phyloP scores from a whole-genome alignment of 2,888 invertebrate species.

The Sylvicola fuscatus region DNA sequence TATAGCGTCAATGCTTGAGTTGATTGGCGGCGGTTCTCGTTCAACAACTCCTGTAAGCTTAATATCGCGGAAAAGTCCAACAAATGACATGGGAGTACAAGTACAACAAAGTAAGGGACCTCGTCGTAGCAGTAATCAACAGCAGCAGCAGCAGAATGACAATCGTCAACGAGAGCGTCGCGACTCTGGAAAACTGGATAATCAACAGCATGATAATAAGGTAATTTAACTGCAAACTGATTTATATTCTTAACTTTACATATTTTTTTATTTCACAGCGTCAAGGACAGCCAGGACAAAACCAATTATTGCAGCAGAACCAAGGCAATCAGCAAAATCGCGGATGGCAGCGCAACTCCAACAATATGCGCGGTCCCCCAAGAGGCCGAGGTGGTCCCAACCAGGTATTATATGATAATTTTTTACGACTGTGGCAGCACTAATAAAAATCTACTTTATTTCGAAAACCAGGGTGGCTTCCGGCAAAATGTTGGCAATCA shows the following conservation, averaged over 20 bases:
- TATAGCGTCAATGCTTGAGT: slow-evolving; percentile 24
- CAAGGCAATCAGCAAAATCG: slow-evolving; percentile 15
- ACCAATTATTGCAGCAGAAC: slow-evolving; percentile 16
- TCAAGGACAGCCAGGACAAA: background rate
- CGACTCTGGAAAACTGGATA: slow-evolving; percentile 21
- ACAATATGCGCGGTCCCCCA: slow-evolving; percentile 22
- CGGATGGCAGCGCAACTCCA: slow-evolving; percentile 21
- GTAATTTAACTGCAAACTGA: slow-evolving; percentile 4
- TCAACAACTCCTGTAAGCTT: slow-evolving; percentile 62
- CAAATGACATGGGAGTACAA: slow-evolving; percentile 69
- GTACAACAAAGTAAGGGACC: slow-evolving; percentile 22
- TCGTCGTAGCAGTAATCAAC: slow-evolving; percentile 13
- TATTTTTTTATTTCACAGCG: background rate
- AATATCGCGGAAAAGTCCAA: slow-evolving; percentile 60
- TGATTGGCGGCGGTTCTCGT: slow-evolving; percentile 38
- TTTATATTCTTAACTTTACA: background rate
- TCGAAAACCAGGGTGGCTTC: slow-evolving; percentile 8
- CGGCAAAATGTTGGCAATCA: slow-evolving; percentile 31
- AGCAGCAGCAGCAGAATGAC: slow-evolving; percentile 14
- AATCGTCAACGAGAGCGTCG: slow-evolving; percentile 21
- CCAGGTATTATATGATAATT: slow-evolving; percentile 15
- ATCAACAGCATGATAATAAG: slow-evolving; percentile 9
- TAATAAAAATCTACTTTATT: background rate
- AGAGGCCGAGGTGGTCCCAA: slow-evolving; percentile 14
- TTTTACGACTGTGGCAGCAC: background rate